Conservation (phyloP, 2,113 vertebrate species). For the Crotalus viridis region DNA sequence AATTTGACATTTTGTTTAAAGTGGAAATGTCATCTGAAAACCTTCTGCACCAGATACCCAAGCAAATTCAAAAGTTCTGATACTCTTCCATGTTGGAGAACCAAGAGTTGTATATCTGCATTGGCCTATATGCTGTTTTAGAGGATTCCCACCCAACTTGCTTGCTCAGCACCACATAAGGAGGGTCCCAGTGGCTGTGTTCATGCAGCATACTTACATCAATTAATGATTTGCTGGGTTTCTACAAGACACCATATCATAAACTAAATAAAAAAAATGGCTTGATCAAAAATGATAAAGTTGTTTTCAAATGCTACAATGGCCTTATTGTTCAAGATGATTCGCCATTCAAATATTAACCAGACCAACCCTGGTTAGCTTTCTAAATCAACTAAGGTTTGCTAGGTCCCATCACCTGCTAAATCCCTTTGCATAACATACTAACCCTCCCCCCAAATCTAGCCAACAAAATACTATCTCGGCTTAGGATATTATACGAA, state of each 20-base stretch:
- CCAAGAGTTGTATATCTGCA: neutral
- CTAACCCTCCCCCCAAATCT: neutral
- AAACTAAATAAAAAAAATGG: neutral
- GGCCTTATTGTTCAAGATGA: neutral
- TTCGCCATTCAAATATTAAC: neutral
- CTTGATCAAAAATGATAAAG: neutral
- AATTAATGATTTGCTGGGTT: neutral
- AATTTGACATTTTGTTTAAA: neutral
- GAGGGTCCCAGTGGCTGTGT: neutral
- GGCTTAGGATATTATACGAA: neutral
- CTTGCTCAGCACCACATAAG: neutral
- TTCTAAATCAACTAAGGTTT: neutral
- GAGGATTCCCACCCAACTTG: neutral
- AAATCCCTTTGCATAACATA: neutral
- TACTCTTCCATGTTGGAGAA: neutral
- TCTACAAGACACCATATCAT: neutral
- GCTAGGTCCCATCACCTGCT: neutral
- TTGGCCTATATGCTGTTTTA: neutral
- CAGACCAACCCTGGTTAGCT: neutral
- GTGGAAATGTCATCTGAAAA: neutral
- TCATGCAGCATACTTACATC: neutral
- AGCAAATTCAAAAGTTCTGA: neutral
- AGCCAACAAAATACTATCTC: neutral
- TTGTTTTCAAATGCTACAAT: neutral
- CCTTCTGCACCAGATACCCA: neutral